These are phyloP conservation scores for Artibeus jamaicensis DNA, from an alignment of 2,797 vertebrate species.

Conservation along the genomic window DNA sequence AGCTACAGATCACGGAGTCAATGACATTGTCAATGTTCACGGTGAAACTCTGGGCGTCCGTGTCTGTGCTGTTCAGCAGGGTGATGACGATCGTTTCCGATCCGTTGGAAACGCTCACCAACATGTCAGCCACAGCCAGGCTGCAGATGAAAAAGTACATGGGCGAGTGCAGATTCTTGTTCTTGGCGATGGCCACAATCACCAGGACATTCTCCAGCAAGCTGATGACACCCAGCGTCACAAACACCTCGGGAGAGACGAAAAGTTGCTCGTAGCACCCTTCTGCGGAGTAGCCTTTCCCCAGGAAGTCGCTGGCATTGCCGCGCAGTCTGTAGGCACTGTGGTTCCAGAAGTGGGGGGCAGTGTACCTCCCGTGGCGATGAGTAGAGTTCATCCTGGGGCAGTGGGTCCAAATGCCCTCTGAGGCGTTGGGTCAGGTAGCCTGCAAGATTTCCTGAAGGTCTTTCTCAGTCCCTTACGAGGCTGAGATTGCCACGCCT, in stretches of 20 bases:
- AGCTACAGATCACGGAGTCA: conserved; percentile 97
- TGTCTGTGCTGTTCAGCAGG: conserved; percentile 88
- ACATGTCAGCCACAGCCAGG: conserved; percentile 94
- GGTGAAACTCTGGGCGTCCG: conserved; percentile 85
- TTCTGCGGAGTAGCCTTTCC: conserved; percentile 82
- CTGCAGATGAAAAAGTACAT: conserved; percentile 99
- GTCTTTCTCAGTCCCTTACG: background rate
- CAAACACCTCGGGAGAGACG: conserved; percentile 94
- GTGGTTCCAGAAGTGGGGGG: conserved; percentile 85
- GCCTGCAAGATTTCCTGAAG: background rate
- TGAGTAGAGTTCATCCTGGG: conserved; percentile 87
- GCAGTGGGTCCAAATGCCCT: background rate
- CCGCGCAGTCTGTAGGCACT: conserved; percentile 70
- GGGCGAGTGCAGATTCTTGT: conserved; percentile 96
- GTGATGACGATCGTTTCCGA: conserved; percentile 95
- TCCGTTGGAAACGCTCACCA: conserved; percentile 95
- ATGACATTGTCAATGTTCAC: conserved; percentile 95
- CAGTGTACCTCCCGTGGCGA: conserved; percentile 78
- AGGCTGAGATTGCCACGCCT: background rate
- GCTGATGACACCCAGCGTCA: conserved; percentile 93
- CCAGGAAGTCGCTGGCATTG: conserved; percentile 75
- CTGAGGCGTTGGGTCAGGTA: background rate
- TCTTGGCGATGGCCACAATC: conserved; percentile 92
- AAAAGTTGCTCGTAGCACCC: conserved; percentile 94
- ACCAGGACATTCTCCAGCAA: conserved; percentile 95